Evolutionary conservation across 2,888 invertebrate species (phyloP), one percentile per base, ranked within the genome.

Genomic region (Lobophora halterata): DNA sequence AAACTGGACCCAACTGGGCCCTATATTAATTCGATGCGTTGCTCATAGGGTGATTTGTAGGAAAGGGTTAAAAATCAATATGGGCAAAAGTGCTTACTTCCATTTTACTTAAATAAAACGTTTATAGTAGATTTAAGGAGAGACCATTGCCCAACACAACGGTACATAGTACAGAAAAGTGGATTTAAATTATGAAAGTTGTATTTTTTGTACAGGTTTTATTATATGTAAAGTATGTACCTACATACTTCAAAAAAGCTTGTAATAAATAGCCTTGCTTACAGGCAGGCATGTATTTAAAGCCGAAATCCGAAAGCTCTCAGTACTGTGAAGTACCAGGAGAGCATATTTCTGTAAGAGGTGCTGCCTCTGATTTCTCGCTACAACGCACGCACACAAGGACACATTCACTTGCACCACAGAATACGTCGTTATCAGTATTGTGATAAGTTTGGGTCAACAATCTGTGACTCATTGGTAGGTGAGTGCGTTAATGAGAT

Each of bases 391-490:
- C 49, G 19, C 52, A 52, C 49, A 49, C 52, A 52, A 37, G 33
- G 44, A 47, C 29, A 36, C 46, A 28, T 43, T 46, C 47, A 43
- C 52, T 45, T 31, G 30, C 34, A 25, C 39, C 52, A 53, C 51
- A 39, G 47, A 25, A 43, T 48, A 49, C 33, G 37, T 39, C n/a
- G n/a, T n/a, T n/a, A 41, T 34, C 34, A 46, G 50, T 49, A 47
- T 54, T 47, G 5, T 5, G 3, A 14, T 52, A 31, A 40, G 40
- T 40, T 29, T 60, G 66, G 79, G 80, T 79, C 77, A 79, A 76
- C 71, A 78, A 47, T 61, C 73, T 61, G 54, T 79, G 80, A 80
- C 49, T 80, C 80, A 79, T 49, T 40, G 53, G 55, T 56, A 64
- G 67, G 69, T 65, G 58, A 65, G 63, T 59, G 61, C 56, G 27